These are phyloP conservation scores for Diachrysia chrysitis DNA, from an alignment of 2,888 invertebrate genomes.

Conservation along the genomic window DNA sequence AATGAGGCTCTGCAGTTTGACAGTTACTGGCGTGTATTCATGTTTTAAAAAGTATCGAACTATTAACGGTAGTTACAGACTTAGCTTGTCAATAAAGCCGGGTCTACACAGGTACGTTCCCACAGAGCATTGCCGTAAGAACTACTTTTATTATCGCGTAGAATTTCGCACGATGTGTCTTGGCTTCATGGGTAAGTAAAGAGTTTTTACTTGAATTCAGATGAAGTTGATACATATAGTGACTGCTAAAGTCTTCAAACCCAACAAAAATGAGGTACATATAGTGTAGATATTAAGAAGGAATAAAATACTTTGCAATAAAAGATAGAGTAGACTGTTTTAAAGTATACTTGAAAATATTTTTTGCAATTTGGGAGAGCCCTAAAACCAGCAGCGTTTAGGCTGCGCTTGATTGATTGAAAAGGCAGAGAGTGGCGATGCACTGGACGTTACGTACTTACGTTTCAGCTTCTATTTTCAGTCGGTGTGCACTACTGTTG, in stretches of 20 bases:
- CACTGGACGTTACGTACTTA: too few relatives aligned
- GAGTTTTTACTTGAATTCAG: background rate
- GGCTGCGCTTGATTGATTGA: too few relatives aligned
- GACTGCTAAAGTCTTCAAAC: too few relatives aligned
- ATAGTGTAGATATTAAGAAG: background rate
- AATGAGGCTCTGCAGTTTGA: background rate
- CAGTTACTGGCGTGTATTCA: background rate
- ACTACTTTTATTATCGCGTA: background rate
- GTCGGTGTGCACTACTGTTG: too few relatives aligned
- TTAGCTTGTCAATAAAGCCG: background rate
- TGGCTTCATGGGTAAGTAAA: background rate
- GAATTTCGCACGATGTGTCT: slow-evolving; percentile 1
- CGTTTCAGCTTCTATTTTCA: too few relatives aligned
- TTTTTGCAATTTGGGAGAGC: too few relatives aligned
- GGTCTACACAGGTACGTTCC: slow-evolving; percentile 1
- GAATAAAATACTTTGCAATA: background rate
- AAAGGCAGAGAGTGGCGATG: too few relatives aligned
- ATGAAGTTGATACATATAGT: too few relatives aligned
- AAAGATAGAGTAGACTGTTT: background rate
- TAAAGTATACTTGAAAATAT: background rate
- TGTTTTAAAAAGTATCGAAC: background rate
- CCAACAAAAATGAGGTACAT: too few relatives aligned
- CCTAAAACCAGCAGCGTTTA: too few relatives aligned
- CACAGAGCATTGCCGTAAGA: background rate
- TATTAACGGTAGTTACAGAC: background rate